Evolutionary conservation across 2,888 invertebrate species (phyloP), one percentile per base, ranked within the genome.

Genomic region (Alcis repandata): DNA sequence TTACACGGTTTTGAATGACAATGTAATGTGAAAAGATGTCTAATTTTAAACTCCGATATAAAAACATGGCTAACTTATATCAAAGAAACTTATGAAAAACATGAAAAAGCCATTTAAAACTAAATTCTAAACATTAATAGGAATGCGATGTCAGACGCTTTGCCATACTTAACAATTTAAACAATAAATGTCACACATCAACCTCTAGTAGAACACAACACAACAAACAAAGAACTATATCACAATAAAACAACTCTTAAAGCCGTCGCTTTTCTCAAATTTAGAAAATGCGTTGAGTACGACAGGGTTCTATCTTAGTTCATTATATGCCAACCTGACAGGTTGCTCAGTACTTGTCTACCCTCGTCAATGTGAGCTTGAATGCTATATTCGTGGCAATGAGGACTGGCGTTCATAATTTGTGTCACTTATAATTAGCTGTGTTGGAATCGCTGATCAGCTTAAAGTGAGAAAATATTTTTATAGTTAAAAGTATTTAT

Each of bases 331-430:
- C 15, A 33, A 11, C 9, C 48, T 54, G 63, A 53, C 63, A 54
- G 63, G 46, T 59, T 63, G 59, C 51, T 58, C 54, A 46, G 60
- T 51, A 59, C 60, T 38, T 59, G 65, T 57, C 65, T 56, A 61
- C 65, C 65, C 65, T 61, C 57, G 40, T 66, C 65, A 45, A 60
- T 15, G 17, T 46, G 22, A 57, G 60, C 43, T 60, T 52, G 48
- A 56, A 66, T 64, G 56, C 56, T 59, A 60, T 53, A 59, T 52
- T 54, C 45, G 52, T 36, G 22, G 48, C 60, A 68, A 72, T 70
- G 41, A 63, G 32, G 59, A 67, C 48, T 61, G 72, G 61, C 67
- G 58, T 62, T 46, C 58, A 67, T 65, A 68, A 68, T 70, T 63
- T 61, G 22, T 59, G 70, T 63, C 60, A 53, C 54, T 70, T 65